Evolutionary conservation across 2,797 vertebrate genomes (phyloP), one percentile per base, ranked within the genome.

Genomic region (Crocidura indochinensis): DNA sequence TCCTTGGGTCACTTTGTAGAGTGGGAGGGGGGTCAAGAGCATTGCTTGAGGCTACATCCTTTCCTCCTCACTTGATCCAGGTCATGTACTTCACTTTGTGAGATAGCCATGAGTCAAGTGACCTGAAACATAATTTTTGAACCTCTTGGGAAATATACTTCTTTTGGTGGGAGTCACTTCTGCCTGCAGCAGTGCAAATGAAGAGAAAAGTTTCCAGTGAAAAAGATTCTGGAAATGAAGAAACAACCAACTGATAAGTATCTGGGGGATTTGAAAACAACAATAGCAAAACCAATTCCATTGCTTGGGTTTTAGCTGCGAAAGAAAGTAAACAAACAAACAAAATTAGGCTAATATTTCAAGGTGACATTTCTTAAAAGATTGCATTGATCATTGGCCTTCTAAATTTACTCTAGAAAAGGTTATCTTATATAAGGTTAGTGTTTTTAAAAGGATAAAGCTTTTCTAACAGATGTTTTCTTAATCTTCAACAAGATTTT

Each of bases 401-500:
- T 84, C 14, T 77, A 75, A 29, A 10, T 72, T 47, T 91, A 9
- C 53, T 89, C 53, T 56, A 51, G 53, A 83, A 91, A 60, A 71
- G 2, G 6, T 26, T 24, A 75, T 76, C 9, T 24, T n/a, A 47
- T 79, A 31, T 82, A 56, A 90, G 11, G 46, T 44, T 62, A 78
- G 26, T 81, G 24, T 72, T 92, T 92, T 90, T 73, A 81, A 29
- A 73, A 29, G 91, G 85, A 76, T 31, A 44, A 51, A 38, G 7
- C 51, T 82, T 78, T 89, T 68, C 84, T 76, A 89, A 78, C 47
- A 78, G 27, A 83, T 68, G 6, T n/a, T 84, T 87, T 78, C 53
- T 92, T 87, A 27, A 80, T 29, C 56, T 87, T 86, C 67, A 92
- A 84, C 87, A 31, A 91, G 29, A 69, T 84, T 90, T 84, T 19